Conservation (phyloP, 1,140 invertebrate genomes). For the Plectrocnemia conspersa region DNA sequence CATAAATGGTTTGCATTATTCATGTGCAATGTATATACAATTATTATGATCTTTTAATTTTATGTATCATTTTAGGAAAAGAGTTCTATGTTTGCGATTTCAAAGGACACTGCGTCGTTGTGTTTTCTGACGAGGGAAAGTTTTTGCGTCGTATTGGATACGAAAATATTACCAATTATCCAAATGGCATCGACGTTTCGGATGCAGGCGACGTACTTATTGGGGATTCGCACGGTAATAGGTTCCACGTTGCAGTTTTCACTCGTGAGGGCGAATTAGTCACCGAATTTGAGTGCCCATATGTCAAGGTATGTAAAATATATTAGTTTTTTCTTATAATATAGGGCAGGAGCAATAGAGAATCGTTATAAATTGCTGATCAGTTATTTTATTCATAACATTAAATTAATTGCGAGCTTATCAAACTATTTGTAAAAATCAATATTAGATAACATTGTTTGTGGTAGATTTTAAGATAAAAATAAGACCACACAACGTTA, state of each 20-base stretch:
- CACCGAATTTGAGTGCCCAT: slow-evolving; percentile 93
- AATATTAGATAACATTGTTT: too few relatives aligned
- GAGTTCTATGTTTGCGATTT: slow-evolving; percentile 98
- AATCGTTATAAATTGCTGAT: too few relatives aligned
- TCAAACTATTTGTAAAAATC: too few relatives aligned
- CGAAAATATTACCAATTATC: slow-evolving; percentile 93
- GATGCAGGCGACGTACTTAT: slow-evolving; percentile 94
- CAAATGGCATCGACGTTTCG: slow-evolving; percentile 96
- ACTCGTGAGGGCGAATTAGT: slow-evolving; percentile 79
- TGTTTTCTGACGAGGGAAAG: slow-evolving; percentile 87
- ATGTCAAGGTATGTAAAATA: slow-evolving; percentile 80
- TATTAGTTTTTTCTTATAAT: too few relatives aligned
- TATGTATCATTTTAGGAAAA: slow-evolving; percentile 60
- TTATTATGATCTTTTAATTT: background rate
- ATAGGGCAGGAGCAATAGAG: too few relatives aligned
- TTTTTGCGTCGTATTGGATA: slow-evolving; percentile 90
- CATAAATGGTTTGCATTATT: slow-evolving; percentile 66
- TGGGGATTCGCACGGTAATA: slow-evolving; percentile 95
- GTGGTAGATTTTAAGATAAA: too few relatives aligned
- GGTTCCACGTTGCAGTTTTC: slow-evolving; percentile 94
- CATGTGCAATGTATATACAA: slow-evolving; percentile 8
- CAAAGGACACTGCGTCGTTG: slow-evolving; percentile 95
- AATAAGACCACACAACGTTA: too few relatives aligned
- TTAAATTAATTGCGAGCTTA: too few relatives aligned
- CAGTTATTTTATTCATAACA: too few relatives aligned